These are phyloP conservation scores for Columba janthina DNA, from an alignment of 2,113 vertebrate species.

Conservation along the genomic window DNA sequence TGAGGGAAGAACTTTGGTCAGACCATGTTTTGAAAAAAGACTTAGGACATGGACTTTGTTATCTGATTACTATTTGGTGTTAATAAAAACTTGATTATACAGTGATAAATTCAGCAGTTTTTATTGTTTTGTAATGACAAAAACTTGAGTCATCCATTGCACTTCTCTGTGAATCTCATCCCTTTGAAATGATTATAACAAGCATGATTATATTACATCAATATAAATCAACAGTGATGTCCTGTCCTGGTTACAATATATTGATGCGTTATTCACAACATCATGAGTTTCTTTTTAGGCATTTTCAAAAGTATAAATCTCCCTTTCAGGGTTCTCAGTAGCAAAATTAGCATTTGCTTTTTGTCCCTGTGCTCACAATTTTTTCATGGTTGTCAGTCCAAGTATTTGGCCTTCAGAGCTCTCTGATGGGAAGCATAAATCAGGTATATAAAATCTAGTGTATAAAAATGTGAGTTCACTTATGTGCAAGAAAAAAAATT, in stretches of 20 bases:
- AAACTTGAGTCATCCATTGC: slow-evolving; percentile 8
- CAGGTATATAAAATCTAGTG: slow-evolving; percentile 2
- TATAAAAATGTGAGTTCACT: neutral
- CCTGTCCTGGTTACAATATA: slow-evolving; percentile 33
- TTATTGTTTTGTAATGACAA: slow-evolving; percentile 50
- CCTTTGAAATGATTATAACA: slow-evolving; percentile 16
- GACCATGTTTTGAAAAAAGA: neutral
- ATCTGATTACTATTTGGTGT: slow-evolving; percentile 50
- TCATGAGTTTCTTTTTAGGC: slow-evolving; percentile 30
- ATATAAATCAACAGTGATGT: slow-evolving; percentile 26
- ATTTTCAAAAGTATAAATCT: slow-evolving; percentile 64
- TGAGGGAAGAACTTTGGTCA: neutral
- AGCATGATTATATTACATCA: slow-evolving; percentile 21
- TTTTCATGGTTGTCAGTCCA: slow-evolving; percentile 62
- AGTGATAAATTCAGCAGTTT: slow-evolving; percentile 39
- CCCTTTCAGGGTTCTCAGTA: slow-evolving; percentile 33
- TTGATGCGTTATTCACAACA: slow-evolving; percentile 9
- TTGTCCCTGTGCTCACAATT: slow-evolving; percentile 42
- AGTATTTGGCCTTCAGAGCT: slow-evolving; percentile 31
- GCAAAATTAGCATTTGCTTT: slow-evolving; percentile 63
- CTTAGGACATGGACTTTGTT: slow-evolving; percentile 32
- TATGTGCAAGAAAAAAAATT: neutral
- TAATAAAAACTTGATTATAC: slow-evolving; percentile 54
- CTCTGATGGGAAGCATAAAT: slow-evolving; percentile 31
- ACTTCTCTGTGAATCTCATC: neutral